Base-by-base conservation (phyloP, 2,113 vertebrate species). In the Boulengeromyrus knoepffleri region DNA sequence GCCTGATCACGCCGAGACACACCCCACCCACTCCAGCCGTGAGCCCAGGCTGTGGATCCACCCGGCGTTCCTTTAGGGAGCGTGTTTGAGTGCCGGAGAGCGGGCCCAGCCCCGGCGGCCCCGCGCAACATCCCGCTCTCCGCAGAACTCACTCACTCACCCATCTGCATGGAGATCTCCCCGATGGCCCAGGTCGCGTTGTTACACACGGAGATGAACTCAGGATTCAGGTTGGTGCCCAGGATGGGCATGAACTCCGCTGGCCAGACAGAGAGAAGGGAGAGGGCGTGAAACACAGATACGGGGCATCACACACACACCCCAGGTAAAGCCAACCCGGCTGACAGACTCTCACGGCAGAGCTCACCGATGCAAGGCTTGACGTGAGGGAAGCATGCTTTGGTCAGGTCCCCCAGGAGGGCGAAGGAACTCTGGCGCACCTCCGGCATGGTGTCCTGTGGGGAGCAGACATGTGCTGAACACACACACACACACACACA, bases 161-260 rank as follows among this genome's bases (percentile, higher is more conserved):
- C 97, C 97, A 98, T 98, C 92, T 98, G 97, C 97, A 98, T 98
- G 91, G 97, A 96, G 94, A 99, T 98, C 95, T 98, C 97, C 0
- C 97, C 97, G 0, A 98, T 98, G 93, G 97, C 97, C 97, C 97
- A 98, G 46, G 97, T 98, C 2, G 97, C 97, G 5, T 99, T 98
- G 94, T 98, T 98, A 90, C 97, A 97, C 46, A 98, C 97, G 0
- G 98, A 99, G 95, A 99, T 99, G 92, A 99, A 99, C 92, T 99
- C 98, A 0, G 98, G 98, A 93, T 99, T 99, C 90, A 99, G 94
- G 93, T 99, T 99, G 90, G 97, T 99, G 90, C 98, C 98, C 21
- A 99, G 95, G 91, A 99, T 99, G 2, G 98, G 98, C 98, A 99
- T 99, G 92, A 99, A 99, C 91, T 99, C 98, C 0, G 98, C 98